Evolutionary conservation across 2,797 vertebrate species (phyloP), one percentile per base, ranked within the genome.

Genomic region (Etheostoma perlongum): DNA sequence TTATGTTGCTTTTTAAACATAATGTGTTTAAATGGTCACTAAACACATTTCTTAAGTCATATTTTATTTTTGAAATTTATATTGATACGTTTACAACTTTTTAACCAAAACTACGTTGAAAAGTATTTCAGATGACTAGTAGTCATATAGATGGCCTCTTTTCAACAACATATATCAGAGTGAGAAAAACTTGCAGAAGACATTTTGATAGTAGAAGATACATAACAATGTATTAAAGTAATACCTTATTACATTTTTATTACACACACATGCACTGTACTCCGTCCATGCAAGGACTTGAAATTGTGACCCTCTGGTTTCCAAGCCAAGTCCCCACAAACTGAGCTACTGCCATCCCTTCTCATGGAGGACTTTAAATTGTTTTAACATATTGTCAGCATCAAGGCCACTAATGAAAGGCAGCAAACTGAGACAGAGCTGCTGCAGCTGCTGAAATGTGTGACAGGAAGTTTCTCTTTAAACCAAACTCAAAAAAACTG

Each of bases 401-500:
- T 44, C 11, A 44, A 44, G 42, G 42, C 42, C 4, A 14, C 42
- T 44, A 44, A 44, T 44, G 30, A 52, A 58, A 68, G 15, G 21
- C 55, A 70, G 57, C 21, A 60, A 14, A 47, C 12, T 57, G 44
- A 59, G 40, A 48, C 46, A 48, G 30, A 60, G 52, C 6, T 33
- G 49, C 46, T 61, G 57, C 27, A 55, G 3, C 44, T 70, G 74
- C 53, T 46, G 36, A 69, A n/a, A 15, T 71, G 36, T 19, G 52
- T 42, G 55, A 51, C 19, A 33, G 55, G 23, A 52, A 15, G 10
- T 40, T 63, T 57, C 42, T 44, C 36, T 40, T 62, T 1, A 70
- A 33, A 77, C 19, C 16, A 36, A 58, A 67, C 30, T 36, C 11
- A 25, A 65, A 40, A 33, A 40, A 66, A 67, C 61, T 23, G 72